A percentile compares a stretch with the other conserved stretches of the same genome.
Evolutionary conservation across 2,888 invertebrate species (phyloP).

Genomic region (Spatulosminthurus flaviceps): DNA sequence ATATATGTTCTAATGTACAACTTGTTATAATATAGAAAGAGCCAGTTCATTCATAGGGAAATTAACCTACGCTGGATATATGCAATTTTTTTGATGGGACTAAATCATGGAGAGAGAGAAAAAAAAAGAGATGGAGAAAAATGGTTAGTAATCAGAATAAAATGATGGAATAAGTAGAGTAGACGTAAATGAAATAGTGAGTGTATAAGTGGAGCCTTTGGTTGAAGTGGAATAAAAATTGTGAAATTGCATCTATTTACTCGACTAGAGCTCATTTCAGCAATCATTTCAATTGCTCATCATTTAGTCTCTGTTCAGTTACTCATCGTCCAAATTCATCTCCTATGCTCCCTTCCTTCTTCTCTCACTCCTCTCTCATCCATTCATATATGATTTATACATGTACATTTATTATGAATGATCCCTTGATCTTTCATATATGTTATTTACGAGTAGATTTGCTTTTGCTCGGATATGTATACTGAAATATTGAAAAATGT

Average conservation of each 20-base stretch:
- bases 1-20: neutral
- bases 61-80: too few relatives aligned
- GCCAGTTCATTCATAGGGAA: too few relatives aligned
- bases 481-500: neutral
- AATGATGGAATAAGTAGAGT: conserved; percentile 5
- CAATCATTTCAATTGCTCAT: conserved; percentile 18
- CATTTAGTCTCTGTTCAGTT: conserved; percentile 14
- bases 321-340: neutral
- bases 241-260: conserved; percentile 14
- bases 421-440: too few relatives aligned
- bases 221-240: neutral
- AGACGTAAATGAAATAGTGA: neutral
- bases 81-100: too few relatives aligned
- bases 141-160: conserved; percentile 9
- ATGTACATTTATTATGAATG: too few relatives aligned
- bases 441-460: too few relatives aligned
- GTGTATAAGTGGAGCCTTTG: neutral
- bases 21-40: too few relatives aligned
- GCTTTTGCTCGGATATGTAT: too few relatives aligned
- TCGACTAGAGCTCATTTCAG: conserved; percentile 12
- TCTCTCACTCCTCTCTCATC: too few relatives aligned
- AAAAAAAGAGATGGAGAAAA: too few relatives aligned
- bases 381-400: too few relatives aligned
- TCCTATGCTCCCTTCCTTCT: neutral
- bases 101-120: too few relatives aligned